Conservation (phyloP, 1,140 invertebrate species). For the Lasioglossum baleicum region DNA sequence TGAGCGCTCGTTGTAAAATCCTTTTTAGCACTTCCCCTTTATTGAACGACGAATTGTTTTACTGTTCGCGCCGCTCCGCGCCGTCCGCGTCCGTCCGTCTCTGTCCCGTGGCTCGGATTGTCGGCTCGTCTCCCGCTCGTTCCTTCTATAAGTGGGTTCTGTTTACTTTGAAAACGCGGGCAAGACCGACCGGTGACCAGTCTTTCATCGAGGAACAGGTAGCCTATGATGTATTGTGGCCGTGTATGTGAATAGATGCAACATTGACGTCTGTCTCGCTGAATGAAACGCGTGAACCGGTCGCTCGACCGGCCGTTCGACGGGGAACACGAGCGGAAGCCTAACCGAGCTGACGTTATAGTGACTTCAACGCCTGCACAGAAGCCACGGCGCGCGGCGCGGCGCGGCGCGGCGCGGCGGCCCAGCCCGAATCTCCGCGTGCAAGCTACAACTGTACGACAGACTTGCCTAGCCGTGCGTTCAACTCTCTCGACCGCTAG, state of each 20-base stretch:
- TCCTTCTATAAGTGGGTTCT: conserved; percentile 14
- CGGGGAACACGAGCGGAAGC: conserved; percentile 49
- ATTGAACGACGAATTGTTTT: conserved; percentile 18
- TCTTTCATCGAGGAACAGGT: conserved; percentile 45
- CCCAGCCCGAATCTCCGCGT: conserved; percentile 32
- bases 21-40: conserved; percentile 16
- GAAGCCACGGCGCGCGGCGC: no score
- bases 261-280: conserved; percentile 52
- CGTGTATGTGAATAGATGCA: conserved; percentile 44
- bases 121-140: neutral
- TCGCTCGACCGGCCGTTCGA: conserved; percentile 64
- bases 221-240: conserved; percentile 47
- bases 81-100: neutral
- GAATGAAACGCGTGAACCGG: conserved; percentile 69
- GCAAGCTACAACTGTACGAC: no score
- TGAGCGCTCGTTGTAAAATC: conserved; percentile 7
- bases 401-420: no score
- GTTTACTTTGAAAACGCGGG: conserved; percentile 48
- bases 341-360: conserved; percentile 43
- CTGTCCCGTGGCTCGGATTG: neutral
- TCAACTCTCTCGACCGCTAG: neutral
- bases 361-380: conserved; percentile 63
- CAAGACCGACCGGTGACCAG: conserved; percentile 35
- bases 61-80: neutral
- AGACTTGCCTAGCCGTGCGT: conserved; percentile 5